phyloP scores from a whole-genome alignment of 2,888 invertebrate species.

The Drosophila robusta region DNA sequence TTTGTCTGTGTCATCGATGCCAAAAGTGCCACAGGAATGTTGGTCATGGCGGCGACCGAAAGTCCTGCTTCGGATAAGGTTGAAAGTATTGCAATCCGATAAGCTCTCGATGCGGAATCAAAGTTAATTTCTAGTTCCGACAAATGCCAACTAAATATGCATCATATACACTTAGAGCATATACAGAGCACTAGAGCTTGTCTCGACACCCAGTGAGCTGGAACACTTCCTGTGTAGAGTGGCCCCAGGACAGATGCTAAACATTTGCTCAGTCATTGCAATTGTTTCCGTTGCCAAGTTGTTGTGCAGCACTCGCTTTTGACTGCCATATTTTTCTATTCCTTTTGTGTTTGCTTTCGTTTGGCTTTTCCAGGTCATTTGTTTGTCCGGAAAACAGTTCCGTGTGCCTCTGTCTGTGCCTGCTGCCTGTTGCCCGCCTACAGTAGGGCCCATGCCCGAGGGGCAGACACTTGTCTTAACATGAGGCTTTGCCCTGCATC shows the following conservation, averaged over 20 bases:
- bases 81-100: slow-evolving; percentile 19
- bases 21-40: slow-evolving; percentile 24
- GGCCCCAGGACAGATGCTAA: slow-evolving; percentile 70
- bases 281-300: slow-evolving; percentile 73
- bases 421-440: slow-evolving; percentile 24
- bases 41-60: not conserved
- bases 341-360: slow-evolving; percentile 71
- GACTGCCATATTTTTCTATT: slow-evolving; percentile 63
- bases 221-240: slow-evolving; percentile 16
- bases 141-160: slow-evolving; percentile 52
- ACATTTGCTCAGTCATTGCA: slow-evolving; percentile 79
- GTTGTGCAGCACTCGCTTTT: slow-evolving; percentile 44
- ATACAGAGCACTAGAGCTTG: not conserved
- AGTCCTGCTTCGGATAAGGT: slow-evolving; percentile 3
- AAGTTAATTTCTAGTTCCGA: slow-evolving; percentile 68
- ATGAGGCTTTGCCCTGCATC: slow-evolving; percentile 36
- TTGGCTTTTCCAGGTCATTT: slow-evolving; percentile 80
- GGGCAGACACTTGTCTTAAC: slow-evolving; percentile 70
- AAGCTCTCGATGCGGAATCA: slow-evolving; percentile 57
- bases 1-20: slow-evolving; percentile 31
- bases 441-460: slow-evolving; percentile 40
- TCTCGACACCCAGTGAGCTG: not conserved
- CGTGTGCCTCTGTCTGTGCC: slow-evolving; percentile 9
- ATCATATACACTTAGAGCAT: slow-evolving; percentile 22
- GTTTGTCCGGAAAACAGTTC: slow-evolving; percentile 68